Base-by-base conservation (phyloP, 2,797 vertebrate species). In the Hoplostethus mediterraneus region DNA sequence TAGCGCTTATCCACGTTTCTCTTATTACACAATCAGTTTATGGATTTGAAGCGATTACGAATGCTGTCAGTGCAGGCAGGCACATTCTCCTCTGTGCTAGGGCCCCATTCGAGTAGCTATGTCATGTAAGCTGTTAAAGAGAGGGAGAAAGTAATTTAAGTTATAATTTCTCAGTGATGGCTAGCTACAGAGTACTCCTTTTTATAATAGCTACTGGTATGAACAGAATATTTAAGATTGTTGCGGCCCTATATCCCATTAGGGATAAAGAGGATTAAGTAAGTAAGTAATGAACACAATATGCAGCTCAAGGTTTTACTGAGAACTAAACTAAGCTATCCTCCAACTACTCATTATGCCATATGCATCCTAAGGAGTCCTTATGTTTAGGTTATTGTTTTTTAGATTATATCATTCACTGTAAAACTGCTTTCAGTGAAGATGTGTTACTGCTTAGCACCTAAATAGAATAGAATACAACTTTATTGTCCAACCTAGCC, bases 1-100 rank as follows among this genome's bases (percentile, higher is more conserved):
- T 5, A 44, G n/a, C n/a, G 21, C 4, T 36, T 25, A 14, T 21
- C 36, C 4, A 28, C 21, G 44, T 40, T 58, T 47, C 10, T 67
- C 28, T 67, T 58, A n/a, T 71, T 63, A 47, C 52, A 62, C 51
- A 71, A 55, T 42, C 38, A 36, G 40, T 31, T 61, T 44, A 42
- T 53, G 58, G 48, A 47, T 71, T 33, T 45, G n/a, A 9, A 38
- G 11, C 11, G 40, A 21, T 70, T 62, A 49, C 25, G 54, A 14
- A 63, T 36, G 47, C 66, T 57, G 28, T 25, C 49, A 45, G 40
- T 16, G 13, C 48, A 40, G 21, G 12, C 36, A 30, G 14, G 13
- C 3, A 31, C n/a, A 48, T 28, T 42, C 11, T 65, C 33, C 11
- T 51, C 47, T 11, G 2, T 40, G 33, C 16, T 21, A 40, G 16